Evolutionary conservation across 2,113 vertebrate species (phyloP), one percentile per base, ranked within the genome.

Genomic region (Sinocyclocheilus grahami): DNA sequence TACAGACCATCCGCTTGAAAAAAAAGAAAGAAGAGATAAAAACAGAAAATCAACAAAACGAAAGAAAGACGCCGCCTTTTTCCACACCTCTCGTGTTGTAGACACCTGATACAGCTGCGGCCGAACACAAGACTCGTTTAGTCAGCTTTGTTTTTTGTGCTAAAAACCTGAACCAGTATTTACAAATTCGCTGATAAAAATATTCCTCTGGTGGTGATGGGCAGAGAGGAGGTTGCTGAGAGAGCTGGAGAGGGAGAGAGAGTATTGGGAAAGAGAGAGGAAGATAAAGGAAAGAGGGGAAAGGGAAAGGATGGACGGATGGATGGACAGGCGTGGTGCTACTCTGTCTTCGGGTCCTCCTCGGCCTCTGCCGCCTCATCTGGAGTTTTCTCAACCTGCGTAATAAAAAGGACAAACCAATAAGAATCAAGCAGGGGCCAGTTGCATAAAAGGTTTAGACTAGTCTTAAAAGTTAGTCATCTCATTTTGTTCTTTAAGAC

Each of bases 101-200:
- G 87, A 89, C 86, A 88, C 87, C 87, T 83, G 69, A 87, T 83
- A 82, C 55, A 86, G 87, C 81, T 33, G 78, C 79, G 39, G 83
- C 86, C 82, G 81, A 90, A 88, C 86, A 83, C 84, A 88, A 86
- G 82, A 86, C 71, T 79, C 83, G n/a, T 83, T 78, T 87, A 62
- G 62, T 87, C 85, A 75, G 80, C 27, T 85, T 89, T 77, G 71
- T 86, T 86, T 90, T 91, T 92, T 92, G 91, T 91, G 91, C 91
- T 92, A 91, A 90, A 92, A 92, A 92, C 91, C 89, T 89, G 90
- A 90, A 92, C 89, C 89, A 89, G 90, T 92, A 91, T 90, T 92
- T 92, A 92, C 89, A 92, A 92, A 92, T 91, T 90, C 39, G 86
- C 84, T 90, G 90, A 92, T 92, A 92, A 92, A 92, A 92, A 92